Evolutionary conservation across 2,888 invertebrate genomes (phyloP).

Genomic region (Yponomeuta sedellus): DNA sequence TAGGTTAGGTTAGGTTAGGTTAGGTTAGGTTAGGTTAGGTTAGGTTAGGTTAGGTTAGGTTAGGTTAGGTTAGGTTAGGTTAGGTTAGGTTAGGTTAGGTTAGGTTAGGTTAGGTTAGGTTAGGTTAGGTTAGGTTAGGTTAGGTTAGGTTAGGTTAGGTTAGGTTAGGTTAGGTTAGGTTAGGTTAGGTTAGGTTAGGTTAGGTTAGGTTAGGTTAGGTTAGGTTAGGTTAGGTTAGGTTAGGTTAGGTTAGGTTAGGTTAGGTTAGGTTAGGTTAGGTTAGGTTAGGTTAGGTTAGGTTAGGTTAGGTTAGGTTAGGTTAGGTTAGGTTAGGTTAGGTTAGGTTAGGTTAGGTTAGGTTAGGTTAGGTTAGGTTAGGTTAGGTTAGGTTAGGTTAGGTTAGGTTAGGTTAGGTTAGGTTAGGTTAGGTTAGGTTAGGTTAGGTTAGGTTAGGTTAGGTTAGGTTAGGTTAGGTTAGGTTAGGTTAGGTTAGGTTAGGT

Average conservation of each 20-base stretch:
- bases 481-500: conserved; percentile 28
- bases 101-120: conserved; percentile 29
- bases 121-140: conserved; percentile 20
- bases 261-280: conserved; percentile 24
- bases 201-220: conserved; percentile 28
- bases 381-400: conserved; percentile 26
- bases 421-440: conserved; percentile 24
- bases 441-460: conserved; percentile 25
- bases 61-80: conserved; percentile 33
- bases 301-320: conserved; percentile 27
- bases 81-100: conserved; percentile 27
- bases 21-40: conserved; percentile 31
- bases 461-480: conserved; percentile 28
- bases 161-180: conserved; percentile 18
- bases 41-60: conserved; percentile 32
- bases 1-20: conserved; percentile 23
- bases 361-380: conserved; percentile 28
- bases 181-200: conserved; percentile 25
- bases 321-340: conserved; percentile 28
- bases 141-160: conserved; percentile 18
- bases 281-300: conserved; percentile 27
- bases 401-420: conserved; percentile 23
- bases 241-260: conserved; percentile 16
- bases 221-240: conserved; percentile 26
- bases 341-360: conserved; percentile 26